Evolutionary conservation across 2,113 vertebrate genomes (phyloP).

Genomic region (Alethe diademata): DNA sequence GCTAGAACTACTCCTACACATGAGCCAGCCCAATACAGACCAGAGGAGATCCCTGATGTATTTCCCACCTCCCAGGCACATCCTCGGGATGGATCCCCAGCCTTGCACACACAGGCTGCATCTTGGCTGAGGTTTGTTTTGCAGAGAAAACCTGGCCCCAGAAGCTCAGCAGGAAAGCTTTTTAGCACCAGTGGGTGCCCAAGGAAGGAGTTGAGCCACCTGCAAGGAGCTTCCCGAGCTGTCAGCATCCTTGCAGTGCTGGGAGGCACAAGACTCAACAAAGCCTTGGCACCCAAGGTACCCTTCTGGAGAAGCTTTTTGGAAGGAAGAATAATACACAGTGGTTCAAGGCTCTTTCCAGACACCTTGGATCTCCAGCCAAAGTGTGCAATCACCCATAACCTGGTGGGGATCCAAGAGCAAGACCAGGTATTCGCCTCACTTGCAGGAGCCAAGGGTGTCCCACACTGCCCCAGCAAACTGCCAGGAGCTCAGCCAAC

Average conservation of each 20-base stretch:
- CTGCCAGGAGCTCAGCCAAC: not conserved
- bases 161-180: not conserved
- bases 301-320: not conserved
- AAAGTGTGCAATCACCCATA: not conserved
- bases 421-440: not conserved
- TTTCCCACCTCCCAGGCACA: fast-evolving
- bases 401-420: not conserved
- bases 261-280: not conserved
- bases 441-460: not conserved
- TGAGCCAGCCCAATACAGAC: fast-evolving
- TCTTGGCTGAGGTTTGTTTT: not conserved
- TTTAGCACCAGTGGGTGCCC: not conserved
- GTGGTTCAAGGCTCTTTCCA: not conserved
- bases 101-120: not conserved
- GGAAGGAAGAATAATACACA: not conserved
- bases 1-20: not conserved
- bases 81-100: fast-evolving
- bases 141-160: not conserved
- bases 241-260: not conserved
- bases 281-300: not conserved
- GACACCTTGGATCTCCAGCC: not conserved
- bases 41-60: fast-evolving
- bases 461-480: fast-evolving
- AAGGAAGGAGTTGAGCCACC: not conserved
- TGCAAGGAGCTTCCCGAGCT: not conserved